Evolutionary conservation across 2,797 vertebrate species (phyloP), one percentile per base, ranked within the genome.

Genomic region (Mico argentatus): DNA sequence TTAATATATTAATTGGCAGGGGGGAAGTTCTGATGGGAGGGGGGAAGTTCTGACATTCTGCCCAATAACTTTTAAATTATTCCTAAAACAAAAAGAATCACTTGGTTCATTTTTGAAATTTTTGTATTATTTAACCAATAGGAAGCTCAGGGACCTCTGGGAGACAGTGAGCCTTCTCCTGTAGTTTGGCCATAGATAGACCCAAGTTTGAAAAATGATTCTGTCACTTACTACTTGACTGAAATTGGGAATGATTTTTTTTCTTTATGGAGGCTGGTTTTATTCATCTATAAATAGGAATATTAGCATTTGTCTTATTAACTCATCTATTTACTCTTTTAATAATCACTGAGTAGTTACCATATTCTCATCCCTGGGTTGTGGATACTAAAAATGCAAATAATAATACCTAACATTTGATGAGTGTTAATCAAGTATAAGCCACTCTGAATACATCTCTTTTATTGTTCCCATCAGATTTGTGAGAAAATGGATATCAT

Each of bases 1-100:
- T 94, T 85, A 80, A 46, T 87, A 85, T 76, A 75, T 72, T 93
- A 93, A 95, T 84, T 95, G 73, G 39, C 72, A 61, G 19, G 44
- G 44, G 44, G 44, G 10, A 46, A 46, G 44, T 46, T 46, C 44
- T 52, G 81, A 46, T 75, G 85, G 87, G 26, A 67, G 46, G 5
- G 94, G n/a, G 12, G 48, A 75, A 30, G 7, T 39, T 77, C 26
- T 92, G 59, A 41, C 36, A 76, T 91, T 94, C 79, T 94, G 50
- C 50, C 48, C 2, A 57, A 22, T 64, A 73, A 77, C 50, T 93
- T 95, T 61, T 36, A 27, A 64, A 91, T 77, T 22, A 73, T 67
- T 86, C 17, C 57, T 75, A 44, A 30, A 22, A 90, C 50, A n/a
- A 75, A 81, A 50, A 39, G 75, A 26, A 72, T 48, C 26, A 57